Evolutionary conservation across 2,113 vertebrate genomes (phyloP).

Genomic region (Callocephalon fimbriatum): DNA sequence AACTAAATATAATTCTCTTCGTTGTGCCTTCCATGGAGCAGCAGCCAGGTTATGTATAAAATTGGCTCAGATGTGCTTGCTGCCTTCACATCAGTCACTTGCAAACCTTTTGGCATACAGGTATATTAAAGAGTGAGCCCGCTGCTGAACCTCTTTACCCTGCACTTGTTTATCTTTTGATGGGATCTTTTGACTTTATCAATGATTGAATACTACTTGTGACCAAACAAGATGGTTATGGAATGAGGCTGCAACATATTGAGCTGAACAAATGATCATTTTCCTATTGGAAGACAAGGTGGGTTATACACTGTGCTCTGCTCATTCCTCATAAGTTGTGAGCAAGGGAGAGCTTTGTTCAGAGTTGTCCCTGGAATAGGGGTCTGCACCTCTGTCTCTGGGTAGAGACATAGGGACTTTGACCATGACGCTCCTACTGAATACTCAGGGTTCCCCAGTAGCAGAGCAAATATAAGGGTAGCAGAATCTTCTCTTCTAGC

Average conservation of each 20-base stretch:
- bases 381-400: neutral
- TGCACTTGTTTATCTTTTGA: neutral
- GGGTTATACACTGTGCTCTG: rapidly evolving
- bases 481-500: neutral
- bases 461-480: neutral
- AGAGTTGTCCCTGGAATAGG: neutral
- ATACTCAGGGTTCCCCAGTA: neutral
- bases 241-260: neutral
- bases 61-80: neutral
- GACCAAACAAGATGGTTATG: neutral
- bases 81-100: neutral
- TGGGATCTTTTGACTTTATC: neutral
- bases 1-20: neutral
- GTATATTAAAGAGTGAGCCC: neutral
- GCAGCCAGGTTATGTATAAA: neutral
- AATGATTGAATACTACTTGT: neutral
- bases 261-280: neutral
- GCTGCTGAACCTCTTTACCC: neutral
- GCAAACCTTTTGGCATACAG: neutral
- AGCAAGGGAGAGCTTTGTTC: neutral
- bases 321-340: neutral
- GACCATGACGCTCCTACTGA: neutral
- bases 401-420: neutral
- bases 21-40: neutral
- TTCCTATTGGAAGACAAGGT: neutral